A percentile compares a stretch with the other conserved stretches of the same genome.
Evolutionary conservation across 2,113 vertebrate species (phyloP).

Genomic region (Thymallus thymallus): DNA sequence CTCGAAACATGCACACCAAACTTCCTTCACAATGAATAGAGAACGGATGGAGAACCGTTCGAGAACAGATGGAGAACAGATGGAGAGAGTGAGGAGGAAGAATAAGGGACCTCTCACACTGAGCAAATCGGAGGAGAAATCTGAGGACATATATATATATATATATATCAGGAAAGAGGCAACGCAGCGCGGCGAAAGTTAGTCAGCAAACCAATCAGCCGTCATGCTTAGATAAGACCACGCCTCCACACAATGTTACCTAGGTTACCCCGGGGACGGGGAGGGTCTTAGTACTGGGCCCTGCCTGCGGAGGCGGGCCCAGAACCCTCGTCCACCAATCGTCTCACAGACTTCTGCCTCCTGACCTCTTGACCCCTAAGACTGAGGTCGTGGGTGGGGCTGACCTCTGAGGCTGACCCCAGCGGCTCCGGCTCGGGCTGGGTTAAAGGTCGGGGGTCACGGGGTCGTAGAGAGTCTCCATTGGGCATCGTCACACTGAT

Average conservation of each 20-base stretch:
- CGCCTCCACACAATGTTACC: constrained; percentile 68
- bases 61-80: constrained; percentile 37
- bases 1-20: neutral
- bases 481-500: constrained; percentile 97
- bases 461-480: constrained; percentile 90
- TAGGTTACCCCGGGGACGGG: constrained; percentile 69
- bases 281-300: constrained; percentile 71
- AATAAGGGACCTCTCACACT: too few species aligned
- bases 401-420: constrained; percentile 85
- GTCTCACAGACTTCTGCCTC: constrained; percentile 99
- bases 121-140: neutral
- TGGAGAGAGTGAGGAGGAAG: neutral
- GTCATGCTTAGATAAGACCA: constrained; percentile 43
- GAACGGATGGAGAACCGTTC: constrained; percentile 35
- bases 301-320: constrained; percentile 90
- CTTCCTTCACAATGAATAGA: constrained; percentile 10
- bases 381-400: constrained; percentile 78
- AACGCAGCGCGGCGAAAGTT: neutral
- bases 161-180: neutral
- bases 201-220: constrained; percentile 39
- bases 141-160: neutral
- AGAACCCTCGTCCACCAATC: constrained; percentile 87
- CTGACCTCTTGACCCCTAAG: constrained; percentile 92
- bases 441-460: constrained; percentile 79
- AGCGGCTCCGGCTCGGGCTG: constrained; percentile 84